Percentiles rank a stretch among this genome's conserved stretches.
phyloP scores from a whole-genome alignment of 2,797 vertebrate species.

The Poecilia wingei region DNA sequence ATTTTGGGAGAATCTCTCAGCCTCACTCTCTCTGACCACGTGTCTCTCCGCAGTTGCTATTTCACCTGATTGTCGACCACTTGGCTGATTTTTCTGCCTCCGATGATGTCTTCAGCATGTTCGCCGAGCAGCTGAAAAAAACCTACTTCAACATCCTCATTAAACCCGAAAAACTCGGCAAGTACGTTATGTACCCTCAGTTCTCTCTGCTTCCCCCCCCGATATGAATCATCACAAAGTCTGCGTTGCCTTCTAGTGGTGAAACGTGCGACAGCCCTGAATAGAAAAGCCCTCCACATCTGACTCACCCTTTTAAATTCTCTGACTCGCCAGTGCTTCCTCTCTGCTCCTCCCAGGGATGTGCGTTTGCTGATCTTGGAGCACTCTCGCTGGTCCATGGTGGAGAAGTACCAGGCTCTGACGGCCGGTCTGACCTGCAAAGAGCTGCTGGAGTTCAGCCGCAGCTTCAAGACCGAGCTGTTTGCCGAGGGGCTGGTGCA shows the following conservation, averaged over 20 bases:
- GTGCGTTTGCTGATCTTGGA: conserved; percentile 91
- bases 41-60: conserved; percentile 83
- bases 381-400: conserved; percentile 91
- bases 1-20: conserved; percentile 6
- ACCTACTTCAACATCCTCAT: conserved; percentile 97
- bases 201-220: neutral
- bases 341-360: conserved; percentile 78
- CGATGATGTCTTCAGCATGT: conserved; percentile 92
- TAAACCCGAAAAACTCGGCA: conserved; percentile 91
- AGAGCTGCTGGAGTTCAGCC: conserved; percentile 87
- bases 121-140: conserved; percentile 94
- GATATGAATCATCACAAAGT: conserved; percentile 27
- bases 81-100: conserved; percentile 89
- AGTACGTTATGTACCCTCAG: conserved; percentile 75
- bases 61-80: conserved; percentile 93
- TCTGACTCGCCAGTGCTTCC: neutral
- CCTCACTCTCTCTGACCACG: conserved; percentile 2
- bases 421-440: conserved; percentile 84
- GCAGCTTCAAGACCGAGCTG: conserved; percentile 86
- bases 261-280: conserved; percentile 28
- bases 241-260: conserved; percentile 68
- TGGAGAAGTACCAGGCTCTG: conserved; percentile 89
- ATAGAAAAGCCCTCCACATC: conserved; percentile 7
- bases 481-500: conserved; percentile 93
- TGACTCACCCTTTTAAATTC: neutral